Base-by-base conservation (phyloP, 2,888 invertebrate genomes). In the Andrena dorsata region DNA sequence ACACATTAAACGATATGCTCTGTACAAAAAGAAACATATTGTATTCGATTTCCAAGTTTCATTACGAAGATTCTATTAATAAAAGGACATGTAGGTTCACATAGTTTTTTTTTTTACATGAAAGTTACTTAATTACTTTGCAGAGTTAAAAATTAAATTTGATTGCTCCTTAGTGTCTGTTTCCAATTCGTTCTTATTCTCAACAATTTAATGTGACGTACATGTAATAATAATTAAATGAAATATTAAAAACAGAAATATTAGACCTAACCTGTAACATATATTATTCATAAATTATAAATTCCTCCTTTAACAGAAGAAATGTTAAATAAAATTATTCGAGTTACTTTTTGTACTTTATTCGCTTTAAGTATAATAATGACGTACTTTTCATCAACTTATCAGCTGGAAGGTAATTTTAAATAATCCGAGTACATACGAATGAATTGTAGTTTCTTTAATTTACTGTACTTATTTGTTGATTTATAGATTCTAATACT, bases 1-100 rank as follows among this genome's bases (percentile, higher is more conserved):
- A 8, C 4, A 56, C 3, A 26, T 56, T 10, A 23, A 56, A 8
- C 56, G 10, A 70, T 2, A 30, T 53, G 13, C 20, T 6, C 1
- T 20, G 16, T 8, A 4, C 16, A 23, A 20, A 69, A 23, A 23
- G 28, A 66, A 41, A 76, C 47, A 32, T 10, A 2, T 74, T 56
- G 68, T 79, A 58, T 88, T 90, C 90, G 86, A 89, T 88, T 89
- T 82, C 66, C 82, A 90, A 90, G 83, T 73, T 70, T 82, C 61
- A 51, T 51, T 51, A 16, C 20, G 51, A 51, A 20, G 20, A 20
- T 51, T 20, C 51, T 51, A 51, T 20, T n/a, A 51, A 51, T 51
- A 5, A 41, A 41, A 5, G 13, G 13, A 0, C 41, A 16, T 16
- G 41, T 16, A 16, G 41, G 6, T 51, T 20, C 20, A 20, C 6